phyloP scores from a whole-genome alignment of 2,797 vertebrate species.

The Paedocypris micromegethes region DNA sequence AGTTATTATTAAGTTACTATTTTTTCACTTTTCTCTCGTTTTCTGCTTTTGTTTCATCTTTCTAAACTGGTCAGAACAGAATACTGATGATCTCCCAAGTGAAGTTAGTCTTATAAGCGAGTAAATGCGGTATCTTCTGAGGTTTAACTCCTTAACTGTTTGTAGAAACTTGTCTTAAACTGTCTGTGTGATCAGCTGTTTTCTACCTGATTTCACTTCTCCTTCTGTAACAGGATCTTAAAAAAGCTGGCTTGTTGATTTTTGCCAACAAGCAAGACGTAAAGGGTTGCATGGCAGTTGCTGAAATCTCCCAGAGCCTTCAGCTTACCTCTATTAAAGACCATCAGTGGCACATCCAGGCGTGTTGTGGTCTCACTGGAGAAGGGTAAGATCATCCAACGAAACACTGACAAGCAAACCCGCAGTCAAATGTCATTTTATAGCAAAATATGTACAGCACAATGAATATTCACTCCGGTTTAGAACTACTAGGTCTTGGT shows the following conservation, averaged over 20 bases:
- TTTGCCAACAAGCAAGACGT: constrained; percentile 99
- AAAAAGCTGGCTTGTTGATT: constrained; percentile 90
- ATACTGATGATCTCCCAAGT: background rate
- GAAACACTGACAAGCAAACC: background rate
- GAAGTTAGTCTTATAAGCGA: too few species aligned
- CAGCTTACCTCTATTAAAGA: constrained; percentile 97
- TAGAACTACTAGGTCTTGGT: background rate
- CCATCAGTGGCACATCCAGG: constrained; percentile 99
- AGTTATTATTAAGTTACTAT: too few species aligned
- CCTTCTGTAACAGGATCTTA: constrained; percentile 75
- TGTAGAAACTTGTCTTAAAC: too few species aligned
- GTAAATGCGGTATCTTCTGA: too few species aligned
- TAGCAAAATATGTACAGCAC: background rate
- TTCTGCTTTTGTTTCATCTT: constrained; percentile 2
- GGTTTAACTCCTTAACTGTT: too few species aligned
- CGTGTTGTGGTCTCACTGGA: constrained; percentile 95
- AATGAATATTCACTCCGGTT: too few species aligned
- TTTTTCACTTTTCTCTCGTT: too few species aligned
- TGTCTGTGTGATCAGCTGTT: background rate
- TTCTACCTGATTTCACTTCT: background rate
- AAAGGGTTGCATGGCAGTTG: constrained; percentile 94
- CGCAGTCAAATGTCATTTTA: background rate
- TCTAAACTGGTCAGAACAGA: background rate
- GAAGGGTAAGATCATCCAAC: constrained; percentile 79
- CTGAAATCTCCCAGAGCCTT: constrained; percentile 96